phyloP scores from a whole-genome alignment of 2,888 invertebrate genomes.

The Cephus sareptanus region DNA sequence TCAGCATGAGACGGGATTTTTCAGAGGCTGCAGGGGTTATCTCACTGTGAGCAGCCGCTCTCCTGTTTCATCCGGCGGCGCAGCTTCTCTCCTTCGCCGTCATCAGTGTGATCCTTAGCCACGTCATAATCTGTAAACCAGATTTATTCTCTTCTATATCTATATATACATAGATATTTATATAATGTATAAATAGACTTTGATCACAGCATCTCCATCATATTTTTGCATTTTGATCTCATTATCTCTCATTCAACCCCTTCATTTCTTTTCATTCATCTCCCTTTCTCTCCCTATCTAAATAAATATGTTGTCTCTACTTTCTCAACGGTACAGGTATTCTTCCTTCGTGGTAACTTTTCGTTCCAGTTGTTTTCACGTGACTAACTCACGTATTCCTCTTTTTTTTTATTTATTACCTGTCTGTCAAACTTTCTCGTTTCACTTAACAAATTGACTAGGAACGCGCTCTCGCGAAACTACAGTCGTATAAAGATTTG shows the following conservation, averaged over 20 bases:
- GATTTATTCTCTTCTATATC: background rate
- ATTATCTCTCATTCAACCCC: background rate
- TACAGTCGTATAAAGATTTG: background rate
- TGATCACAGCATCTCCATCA: background rate
- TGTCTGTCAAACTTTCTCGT: background rate
- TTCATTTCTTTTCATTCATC: background rate
- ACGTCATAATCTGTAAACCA: conserved; percentile 40
- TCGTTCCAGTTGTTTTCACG: background rate
- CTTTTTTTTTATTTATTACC: background rate
- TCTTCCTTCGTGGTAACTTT: background rate
- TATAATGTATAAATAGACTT: background rate
- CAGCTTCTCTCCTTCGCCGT: conserved; percentile 49
- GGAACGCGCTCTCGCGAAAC: background rate
- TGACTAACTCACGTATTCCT: background rate
- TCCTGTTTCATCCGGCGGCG: conserved; percentile 51
- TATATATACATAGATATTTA: background rate
- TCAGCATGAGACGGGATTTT: conserved; percentile 56
- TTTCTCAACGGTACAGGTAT: background rate
- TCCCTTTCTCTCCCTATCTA: too few relatives aligned
- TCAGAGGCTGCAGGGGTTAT: conserved; percentile 25
- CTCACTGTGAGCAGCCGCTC: conserved; percentile 37
- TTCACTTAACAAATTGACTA: background rate
- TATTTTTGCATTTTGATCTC: background rate
- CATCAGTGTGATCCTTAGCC: conserved; percentile 45
- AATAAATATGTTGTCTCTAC: background rate